Percentiles rank a stretch among this genome's conserved stretches.
These are phyloP conservation scores for Tenodera sinensis DNA, from an alignment of 2,888 invertebrate genomes.

Conservation along the genomic window DNA sequence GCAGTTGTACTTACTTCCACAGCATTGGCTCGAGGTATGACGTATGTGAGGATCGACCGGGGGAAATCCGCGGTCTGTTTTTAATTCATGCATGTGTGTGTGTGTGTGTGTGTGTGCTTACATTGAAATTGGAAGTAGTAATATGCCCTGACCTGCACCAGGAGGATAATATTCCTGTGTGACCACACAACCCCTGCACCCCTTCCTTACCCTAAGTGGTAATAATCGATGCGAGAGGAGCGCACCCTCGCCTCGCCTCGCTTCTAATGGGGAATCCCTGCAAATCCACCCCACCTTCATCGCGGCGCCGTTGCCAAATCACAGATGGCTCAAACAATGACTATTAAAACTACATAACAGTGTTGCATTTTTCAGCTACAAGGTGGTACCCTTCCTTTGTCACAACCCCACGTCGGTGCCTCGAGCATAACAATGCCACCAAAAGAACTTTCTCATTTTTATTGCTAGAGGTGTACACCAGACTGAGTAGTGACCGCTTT, in stretches of 20 bases:
- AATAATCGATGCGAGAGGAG: slow-evolving; percentile 31
- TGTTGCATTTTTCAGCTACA: neutral
- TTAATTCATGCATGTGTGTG: too few species aligned
- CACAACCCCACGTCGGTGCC: too few species aligned
- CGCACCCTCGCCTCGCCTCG: slow-evolving; percentile 19
- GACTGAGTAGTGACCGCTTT: too few species aligned
- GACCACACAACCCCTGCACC: neutral
- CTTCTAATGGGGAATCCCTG: slow-evolving; percentile 31
- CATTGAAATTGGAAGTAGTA: neutral
- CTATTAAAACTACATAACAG: neutral
- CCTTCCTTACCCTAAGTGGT: slow-evolving; percentile 27
- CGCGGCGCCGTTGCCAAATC: slow-evolving; percentile 30
- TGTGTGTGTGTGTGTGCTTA: too few species aligned
- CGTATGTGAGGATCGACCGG: neutral
- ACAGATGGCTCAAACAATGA: neutral
- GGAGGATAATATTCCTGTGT: neutral
- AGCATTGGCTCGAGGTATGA: too few species aligned
- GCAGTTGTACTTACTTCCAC: too few species aligned
- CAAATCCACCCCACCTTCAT: slow-evolving; percentile 6
- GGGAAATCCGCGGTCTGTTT: neutral
- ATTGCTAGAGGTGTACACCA: neutral
- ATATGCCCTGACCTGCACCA: neutral
- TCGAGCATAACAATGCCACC: neutral
- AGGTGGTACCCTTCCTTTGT: neutral
- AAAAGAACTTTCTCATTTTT: neutral